Evolutionary conservation across 2,113 vertebrate genomes (phyloP).

Genomic region (Axis porcinus): DNA sequence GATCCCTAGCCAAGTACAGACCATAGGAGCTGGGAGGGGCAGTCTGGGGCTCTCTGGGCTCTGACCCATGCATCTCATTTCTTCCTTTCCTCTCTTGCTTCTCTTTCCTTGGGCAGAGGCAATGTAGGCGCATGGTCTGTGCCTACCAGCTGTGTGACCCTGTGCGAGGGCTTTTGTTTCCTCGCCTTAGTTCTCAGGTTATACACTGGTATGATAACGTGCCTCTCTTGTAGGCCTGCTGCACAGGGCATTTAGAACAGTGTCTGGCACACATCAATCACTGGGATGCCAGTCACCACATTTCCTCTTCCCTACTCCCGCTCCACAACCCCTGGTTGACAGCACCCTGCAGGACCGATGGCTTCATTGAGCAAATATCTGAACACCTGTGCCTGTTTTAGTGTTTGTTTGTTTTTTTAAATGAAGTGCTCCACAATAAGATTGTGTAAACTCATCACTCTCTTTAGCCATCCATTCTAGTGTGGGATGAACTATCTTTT

Average conservation of each 20-base stretch:
- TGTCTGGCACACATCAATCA: neutral
- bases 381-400: neutral
- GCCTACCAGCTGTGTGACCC: neutral
- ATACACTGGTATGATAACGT: rapidly evolving
- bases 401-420: neutral
- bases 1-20: neutral
- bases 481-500: neutral
- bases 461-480: neutral
- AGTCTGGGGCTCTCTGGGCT: neutral
- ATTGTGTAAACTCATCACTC: neutral
- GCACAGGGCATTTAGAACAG: neutral
- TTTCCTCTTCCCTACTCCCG: neutral
- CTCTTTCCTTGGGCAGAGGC: too few species aligned
- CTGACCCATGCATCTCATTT: neutral
- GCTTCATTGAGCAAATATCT: neutral
- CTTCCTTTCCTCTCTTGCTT: neutral
- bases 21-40: neutral
- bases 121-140: neutral
- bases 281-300: neutral
- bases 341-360: neutral
- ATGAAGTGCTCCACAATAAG: neutral
- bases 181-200: neutral
- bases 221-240: neutral
- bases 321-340: neutral
- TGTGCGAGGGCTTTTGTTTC: neutral